Evolutionary conservation across 2,113 vertebrate species (phyloP).

Genomic region (Salvator merianae): DNA sequence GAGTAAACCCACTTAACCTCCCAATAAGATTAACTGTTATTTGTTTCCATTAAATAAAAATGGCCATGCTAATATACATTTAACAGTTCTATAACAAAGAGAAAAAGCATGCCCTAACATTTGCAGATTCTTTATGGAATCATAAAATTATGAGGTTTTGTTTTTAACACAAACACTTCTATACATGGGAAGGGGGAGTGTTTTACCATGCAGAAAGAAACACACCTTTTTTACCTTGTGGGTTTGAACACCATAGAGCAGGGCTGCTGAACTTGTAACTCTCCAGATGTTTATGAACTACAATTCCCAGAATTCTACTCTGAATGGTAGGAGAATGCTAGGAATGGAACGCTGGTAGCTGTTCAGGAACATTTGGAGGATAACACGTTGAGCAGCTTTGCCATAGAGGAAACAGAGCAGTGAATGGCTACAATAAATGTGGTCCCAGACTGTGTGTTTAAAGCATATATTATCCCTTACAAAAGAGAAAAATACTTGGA

Average conservation of each 20-base stretch:
- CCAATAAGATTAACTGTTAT: conserved; percentile 84
- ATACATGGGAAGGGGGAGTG: too few species aligned
- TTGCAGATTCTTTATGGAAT: conserved; percentile 56
- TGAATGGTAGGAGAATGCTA: not conserved
- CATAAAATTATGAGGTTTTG: not conserved
- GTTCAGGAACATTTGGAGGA: not conserved
- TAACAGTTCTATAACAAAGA: conserved; percentile 72
- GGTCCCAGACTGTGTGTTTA: too few species aligned
- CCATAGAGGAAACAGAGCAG: too few species aligned
- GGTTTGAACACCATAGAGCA: not conserved
- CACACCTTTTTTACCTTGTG: conserved; percentile 38
- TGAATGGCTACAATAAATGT: too few species aligned
- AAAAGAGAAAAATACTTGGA: too few species aligned
- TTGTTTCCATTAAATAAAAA: conserved; percentile 86
- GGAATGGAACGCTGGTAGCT: not conserved
- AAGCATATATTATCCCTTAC: too few species aligned
- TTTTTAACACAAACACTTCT: not conserved
- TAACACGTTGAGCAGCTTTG: not conserved
- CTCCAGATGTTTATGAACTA: not conserved
- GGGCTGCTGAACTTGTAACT: not conserved
- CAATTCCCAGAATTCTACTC: not conserved
- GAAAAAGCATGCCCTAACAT: conserved; percentile 58
- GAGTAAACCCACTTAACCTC: conserved; percentile 84
- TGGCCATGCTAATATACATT: conserved; percentile 79
- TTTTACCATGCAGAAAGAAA: not conserved